Evolutionary conservation across 2,113 vertebrate genomes (phyloP), one percentile per base, ranked within the genome.

Genomic region (Cettia cetti): DNA sequence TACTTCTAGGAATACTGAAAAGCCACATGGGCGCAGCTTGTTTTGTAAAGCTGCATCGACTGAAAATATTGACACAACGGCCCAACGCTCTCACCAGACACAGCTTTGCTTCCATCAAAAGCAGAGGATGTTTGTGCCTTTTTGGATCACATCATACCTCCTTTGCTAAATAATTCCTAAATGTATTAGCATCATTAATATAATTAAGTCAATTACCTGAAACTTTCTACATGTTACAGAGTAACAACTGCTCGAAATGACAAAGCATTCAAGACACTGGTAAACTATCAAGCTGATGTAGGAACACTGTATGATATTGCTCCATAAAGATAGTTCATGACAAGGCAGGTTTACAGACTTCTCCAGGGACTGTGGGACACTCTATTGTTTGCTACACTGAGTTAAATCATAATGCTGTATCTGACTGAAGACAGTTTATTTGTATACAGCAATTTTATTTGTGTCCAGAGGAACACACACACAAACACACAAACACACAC

Each of bases 1-100:
- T 87, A 82, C 95, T 92, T 96, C 72, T 40, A 96, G 90, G 93
- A 95, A 96, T 93, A 86, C 84, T 82, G 90, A 96, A 90, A 96
- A 92, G 89, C 92, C 84, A 86, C 77, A 81, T 0, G 8, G 68
- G 90, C 82, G 65, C 53, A 91, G 82, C 68, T 91, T 37, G 31
- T 71, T 92, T 84, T 85, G 30, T 69, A 56, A 60, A 77, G 39
- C 47, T 86, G 74, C 18, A 37, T 14, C 78, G 92, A 87, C 49
- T 6, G 9, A 68, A 68, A 84, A 94, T 90, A 92, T 40, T 65
- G 88, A 95, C 15, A 1, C 9, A 17, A 44, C 19, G 63, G 82
- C 31, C 64, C 86, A 84, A 53, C 0, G 3, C 33, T 83, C 18
- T 1, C 2, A 5, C 30, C 21, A 74, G 77, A 39, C 15, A 1